Evolutionary conservation across 2,113 vertebrate genomes (phyloP), one percentile per base, ranked within the genome.

Genomic region (Actenoides lindsayi): DNA sequence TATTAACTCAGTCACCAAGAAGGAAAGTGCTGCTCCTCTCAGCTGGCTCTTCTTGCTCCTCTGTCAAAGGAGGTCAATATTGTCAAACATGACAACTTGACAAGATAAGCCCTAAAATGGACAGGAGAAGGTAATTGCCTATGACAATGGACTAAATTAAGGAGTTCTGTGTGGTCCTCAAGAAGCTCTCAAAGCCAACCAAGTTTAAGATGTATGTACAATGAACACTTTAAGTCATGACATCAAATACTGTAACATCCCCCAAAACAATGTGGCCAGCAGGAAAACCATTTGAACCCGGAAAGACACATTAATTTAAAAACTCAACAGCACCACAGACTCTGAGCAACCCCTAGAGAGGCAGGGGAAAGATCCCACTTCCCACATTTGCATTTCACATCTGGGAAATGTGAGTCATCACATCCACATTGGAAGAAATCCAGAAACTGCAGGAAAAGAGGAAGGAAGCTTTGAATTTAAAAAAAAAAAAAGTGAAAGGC

Each of bases 351-450:
- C 90, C 42, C 67, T 76, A 31, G 71, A 62, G 82, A 80, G 37
- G 8, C 50, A 86, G 13, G 12, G 28, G 41, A 77, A 92, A 77
- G 59, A 83, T 74, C 64, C 83, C 71, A 70, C 86, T 94, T 86
- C 60, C 65, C 71, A 86, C 68, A 90, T 83, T 88, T 74, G 25
- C 68, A 81, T 93, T 96, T 93, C 68, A 80, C 89, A 94, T 95
- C 89, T 92, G 83, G 69, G 86, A 92, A 94, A 83, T 21, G 23
- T 42, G 64, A 92, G 60, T 89, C 42, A 63, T 68, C 68, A 74
- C 57, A 69, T 92, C 90, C 82, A 28, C 73, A 59, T 9, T 87
- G 57, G 57, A 78, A 93, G 42, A 89, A 92, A 91, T 35, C 68
- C 86, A 92, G 59, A 93, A 94, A 81, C 12, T 54, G 39, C 81